phyloP scores from a whole-genome alignment of 1,140 invertebrate genomes.

The Hypsibius dujardini region DNA sequence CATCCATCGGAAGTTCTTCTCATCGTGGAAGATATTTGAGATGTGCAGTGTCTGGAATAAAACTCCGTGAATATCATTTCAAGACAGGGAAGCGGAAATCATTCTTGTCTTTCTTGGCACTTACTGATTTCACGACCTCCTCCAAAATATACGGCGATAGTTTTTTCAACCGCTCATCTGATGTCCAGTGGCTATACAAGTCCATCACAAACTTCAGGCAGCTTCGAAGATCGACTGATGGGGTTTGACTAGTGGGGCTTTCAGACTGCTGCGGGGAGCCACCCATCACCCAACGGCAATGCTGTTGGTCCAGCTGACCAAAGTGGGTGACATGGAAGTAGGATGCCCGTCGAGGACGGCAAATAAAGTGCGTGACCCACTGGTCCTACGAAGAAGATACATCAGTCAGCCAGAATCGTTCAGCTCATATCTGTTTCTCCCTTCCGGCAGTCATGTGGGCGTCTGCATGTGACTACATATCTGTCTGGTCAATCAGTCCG shows the following conservation, averaged over 20 bases:
- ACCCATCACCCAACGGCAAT: slow-evolving; percentile 6
- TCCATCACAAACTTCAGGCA: slow-evolving; percentile 13
- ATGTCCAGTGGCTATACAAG: slow-evolving; percentile 14
- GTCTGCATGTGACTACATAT: too few relatives aligned
- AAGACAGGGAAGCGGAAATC: background rate
- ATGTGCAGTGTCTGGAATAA: background rate
- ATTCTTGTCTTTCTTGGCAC: too few relatives aligned
- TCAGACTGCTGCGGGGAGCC: background rate
- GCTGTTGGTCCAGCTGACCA: background rate
- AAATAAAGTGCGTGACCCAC: background rate
- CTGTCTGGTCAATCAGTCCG: too few relatives aligned
- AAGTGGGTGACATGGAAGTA: background rate
- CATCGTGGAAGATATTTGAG: slow-evolving; percentile 3
- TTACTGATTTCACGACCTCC: slow-evolving; percentile 10
- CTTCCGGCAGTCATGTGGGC: too few relatives aligned
- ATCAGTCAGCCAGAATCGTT: too few relatives aligned
- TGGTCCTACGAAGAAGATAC: background rate
- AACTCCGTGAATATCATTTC: background rate
- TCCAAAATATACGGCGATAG: slow-evolving; percentile 14
- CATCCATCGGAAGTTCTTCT: slow-evolving; percentile 16
- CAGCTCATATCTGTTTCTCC: too few relatives aligned
- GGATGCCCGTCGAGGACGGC: background rate
- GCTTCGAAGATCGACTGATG: background rate
- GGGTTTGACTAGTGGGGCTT: background rate
- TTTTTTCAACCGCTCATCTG: slow-evolving; percentile 10